A percentile compares a stretch with the other conserved stretches of the same genome.
phyloP scores from a whole-genome alignment of 2,797 vertebrate species.

The Lepilemur ruficaudatus region DNA sequence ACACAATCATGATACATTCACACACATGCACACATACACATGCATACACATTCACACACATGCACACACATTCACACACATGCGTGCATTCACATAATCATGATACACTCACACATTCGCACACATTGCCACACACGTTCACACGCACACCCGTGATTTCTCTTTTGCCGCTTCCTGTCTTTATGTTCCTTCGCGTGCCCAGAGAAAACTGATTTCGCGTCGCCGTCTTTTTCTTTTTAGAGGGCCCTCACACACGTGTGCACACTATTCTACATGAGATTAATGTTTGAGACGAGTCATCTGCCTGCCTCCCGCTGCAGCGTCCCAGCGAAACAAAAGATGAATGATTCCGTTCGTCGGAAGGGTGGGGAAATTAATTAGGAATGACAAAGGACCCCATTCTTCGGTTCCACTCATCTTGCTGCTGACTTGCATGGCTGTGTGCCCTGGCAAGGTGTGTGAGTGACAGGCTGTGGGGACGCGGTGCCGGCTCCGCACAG shows the following conservation, averaged over 20 bases:
- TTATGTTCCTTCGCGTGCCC: slow-evolving; percentile 51
- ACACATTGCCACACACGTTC: too few relatives aligned
- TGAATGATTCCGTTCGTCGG: slow-evolving; percentile 36
- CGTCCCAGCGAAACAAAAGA: slow-evolving; percentile 79
- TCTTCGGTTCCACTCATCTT: background rate
- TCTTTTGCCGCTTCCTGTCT: too few relatives aligned
- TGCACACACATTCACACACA: too few relatives aligned
- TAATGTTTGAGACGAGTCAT: slow-evolving; percentile 70
- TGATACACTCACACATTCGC: too few relatives aligned
- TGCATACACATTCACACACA: too few relatives aligned
- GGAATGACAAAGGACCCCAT: slow-evolving; percentile 59
- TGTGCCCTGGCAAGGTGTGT: background rate
- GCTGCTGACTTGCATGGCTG: background rate
- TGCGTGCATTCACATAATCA: accelerated
- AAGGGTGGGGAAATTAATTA: slow-evolving; percentile 64
- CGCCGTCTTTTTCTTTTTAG: background rate
- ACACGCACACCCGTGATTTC: accelerated
- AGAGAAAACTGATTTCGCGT: slow-evolving; percentile 67
- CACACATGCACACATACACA: too few relatives aligned
- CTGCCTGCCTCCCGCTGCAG: slow-evolving; percentile 67
- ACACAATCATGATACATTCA: background rate
- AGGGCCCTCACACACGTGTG: background rate
- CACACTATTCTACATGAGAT: slow-evolving; percentile 56
- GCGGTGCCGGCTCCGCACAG: accelerated
- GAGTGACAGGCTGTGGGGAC: background rate